Percentiles rank a stretch among this genome's conserved stretches.
Conservation (phyloP, 2,888 invertebrate genomes). For the Agapetus fuscipes region DNA sequence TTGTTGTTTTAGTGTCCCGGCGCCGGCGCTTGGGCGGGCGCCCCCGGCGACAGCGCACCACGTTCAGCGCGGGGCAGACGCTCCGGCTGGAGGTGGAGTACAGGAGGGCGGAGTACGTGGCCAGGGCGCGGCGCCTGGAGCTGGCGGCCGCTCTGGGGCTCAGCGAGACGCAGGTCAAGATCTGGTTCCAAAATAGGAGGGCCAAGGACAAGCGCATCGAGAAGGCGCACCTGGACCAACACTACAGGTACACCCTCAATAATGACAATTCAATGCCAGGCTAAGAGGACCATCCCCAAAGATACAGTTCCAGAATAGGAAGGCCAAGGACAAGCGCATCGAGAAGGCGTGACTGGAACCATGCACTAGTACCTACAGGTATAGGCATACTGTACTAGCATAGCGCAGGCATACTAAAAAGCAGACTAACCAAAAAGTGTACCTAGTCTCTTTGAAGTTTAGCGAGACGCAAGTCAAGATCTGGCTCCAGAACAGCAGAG, state of each 20-base stretch:
- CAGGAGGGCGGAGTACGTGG: conserved; percentile 86
- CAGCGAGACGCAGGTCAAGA: conserved; percentile 95
- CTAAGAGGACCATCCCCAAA: conserved; percentile 95
- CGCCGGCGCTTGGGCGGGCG: conserved; percentile 80
- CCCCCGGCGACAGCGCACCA: conserved; percentile 83
- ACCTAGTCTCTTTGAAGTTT: no score
- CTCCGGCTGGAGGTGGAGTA: conserved; percentile 84
- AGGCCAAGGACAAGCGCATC: conserved; percentile 93
- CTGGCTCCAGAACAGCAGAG: conserved; percentile 91
- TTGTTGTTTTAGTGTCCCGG: conserved; percentile 65
- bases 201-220: conserved; percentile 95
- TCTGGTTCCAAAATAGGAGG: conserved; percentile 91
- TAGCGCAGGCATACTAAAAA: no score
- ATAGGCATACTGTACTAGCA: no score
- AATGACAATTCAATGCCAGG: no score
- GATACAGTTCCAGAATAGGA: conserved; percentile 92
- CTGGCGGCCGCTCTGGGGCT: conserved; percentile 84
- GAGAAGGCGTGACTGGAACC: conserved; percentile 94
- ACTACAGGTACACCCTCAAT: conserved; percentile 64
- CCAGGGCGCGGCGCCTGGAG: conserved; percentile 78
- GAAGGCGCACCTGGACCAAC: conserved; percentile 91
- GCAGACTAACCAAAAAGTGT: conserved; percentile 59
- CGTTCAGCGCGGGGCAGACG: conserved; percentile 91
- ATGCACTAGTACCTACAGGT: no score
- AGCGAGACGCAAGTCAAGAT: conserved; percentile 97